Evolutionary conservation across 2,113 vertebrate species (phyloP), one percentile per base, ranked within the genome.

Genomic region (Isichthys henryi): DNA sequence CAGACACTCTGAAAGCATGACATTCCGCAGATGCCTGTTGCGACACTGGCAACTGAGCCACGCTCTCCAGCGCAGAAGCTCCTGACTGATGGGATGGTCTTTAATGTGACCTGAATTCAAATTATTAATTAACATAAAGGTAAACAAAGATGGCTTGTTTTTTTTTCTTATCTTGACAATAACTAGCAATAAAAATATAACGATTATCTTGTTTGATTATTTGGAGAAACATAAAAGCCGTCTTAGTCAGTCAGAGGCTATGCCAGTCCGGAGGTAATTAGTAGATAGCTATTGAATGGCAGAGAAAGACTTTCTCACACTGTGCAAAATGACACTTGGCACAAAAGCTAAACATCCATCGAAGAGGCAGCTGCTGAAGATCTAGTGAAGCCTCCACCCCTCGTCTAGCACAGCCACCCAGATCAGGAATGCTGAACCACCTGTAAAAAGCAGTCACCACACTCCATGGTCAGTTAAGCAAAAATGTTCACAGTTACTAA

Each of bases 1-100:
- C 88, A 92, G 85, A 91, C 89, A 89, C 88, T 91, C 88, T 89
- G 89, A 91, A 91, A 91, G 6, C 74, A 43, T 80, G 91, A 89
- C 70, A 39, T 90, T 80, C 80, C 74, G 66, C 89, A 88, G 92
- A 92, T 91, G 89, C 62, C 50, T 86, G 31, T 89, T 89, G 56
- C 85, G 49, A 48, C 89, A 89, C 52, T 89, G 90, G 91, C 91
- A 90, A 83, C 89, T 56, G 89, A 77, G 52, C 82, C 74, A 66
- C 43, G 11, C 13, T 58, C 74, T 4, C 88, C 86, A 21, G 46
- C 27, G 48, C 86, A 80, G 85, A 43, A 43, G 70, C 88, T 45
- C 80, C 62, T 91, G 70, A 86, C 88, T 49, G 83, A 50, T 50
- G 11, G 19, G 8, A 50, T 4, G 23, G 83, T 23, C 43, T 48